Evolutionary conservation across 2,888 invertebrate species (phyloP).

Genomic region (Protodeltote pygarga): DNA sequence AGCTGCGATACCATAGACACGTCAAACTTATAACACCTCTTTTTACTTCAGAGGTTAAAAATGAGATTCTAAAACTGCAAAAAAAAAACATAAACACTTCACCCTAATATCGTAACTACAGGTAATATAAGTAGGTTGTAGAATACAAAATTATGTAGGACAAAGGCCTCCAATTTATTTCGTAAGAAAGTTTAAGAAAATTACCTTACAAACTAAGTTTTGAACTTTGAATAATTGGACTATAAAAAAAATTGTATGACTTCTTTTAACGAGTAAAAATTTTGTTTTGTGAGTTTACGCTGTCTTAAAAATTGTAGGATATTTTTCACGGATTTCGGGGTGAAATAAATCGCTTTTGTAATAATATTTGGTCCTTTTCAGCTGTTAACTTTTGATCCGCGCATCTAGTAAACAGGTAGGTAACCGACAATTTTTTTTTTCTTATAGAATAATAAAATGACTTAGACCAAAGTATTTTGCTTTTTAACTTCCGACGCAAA

Average conservation of each 20-base stretch:
- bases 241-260: constrained; percentile 38
- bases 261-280: constrained; percentile 33
- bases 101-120: not conserved
- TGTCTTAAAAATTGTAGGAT: too few species aligned
- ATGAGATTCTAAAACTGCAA: not conserved
- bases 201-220: constrained; percentile 34
- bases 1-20: too few species aligned
- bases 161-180: constrained; percentile 43
- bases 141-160: constrained; percentile 14
- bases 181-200: constrained; percentile 33
- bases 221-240: constrained; percentile 37
- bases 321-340: not conserved
- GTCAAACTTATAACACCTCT: too few species aligned
- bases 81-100: not conserved
- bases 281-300: constrained; percentile 1
- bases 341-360: too few species aligned
- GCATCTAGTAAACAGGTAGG: too few species aligned
- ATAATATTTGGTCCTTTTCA: too few species aligned
- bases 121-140: constrained; percentile 13
- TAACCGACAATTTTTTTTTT: too few species aligned
- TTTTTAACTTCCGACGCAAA: too few species aligned
- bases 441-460: too few species aligned
- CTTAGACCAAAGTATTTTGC: too few species aligned
- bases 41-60: too few species aligned
- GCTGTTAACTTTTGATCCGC: too few species aligned